Conservation (phyloP, 2,113 vertebrate species). For the Gyps fulvus region DNA sequence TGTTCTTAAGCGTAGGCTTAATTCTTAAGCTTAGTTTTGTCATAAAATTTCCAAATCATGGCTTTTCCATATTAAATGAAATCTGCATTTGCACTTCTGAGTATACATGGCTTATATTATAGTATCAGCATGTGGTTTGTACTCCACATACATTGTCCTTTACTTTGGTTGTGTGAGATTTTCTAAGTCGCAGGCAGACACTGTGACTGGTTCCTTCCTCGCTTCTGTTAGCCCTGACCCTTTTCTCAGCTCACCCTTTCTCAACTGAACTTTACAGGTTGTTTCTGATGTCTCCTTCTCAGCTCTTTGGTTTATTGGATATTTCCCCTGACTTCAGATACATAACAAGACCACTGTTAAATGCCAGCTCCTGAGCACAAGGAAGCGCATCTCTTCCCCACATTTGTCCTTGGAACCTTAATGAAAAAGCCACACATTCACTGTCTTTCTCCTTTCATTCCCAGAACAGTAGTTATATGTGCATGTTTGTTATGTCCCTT, state of each 20-base stretch:
- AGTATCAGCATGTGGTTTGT: neutral
- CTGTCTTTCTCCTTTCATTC: neutral
- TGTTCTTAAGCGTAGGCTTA: neutral
- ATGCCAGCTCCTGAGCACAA: neutral
- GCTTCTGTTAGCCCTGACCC: neutral
- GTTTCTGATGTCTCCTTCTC: neutral
- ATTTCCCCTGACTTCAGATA: neutral
- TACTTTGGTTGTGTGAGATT: slow-evolving; percentile 3
- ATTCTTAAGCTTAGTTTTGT: neutral
- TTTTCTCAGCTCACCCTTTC: neutral
- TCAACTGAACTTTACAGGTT: neutral
- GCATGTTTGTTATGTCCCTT: neutral
- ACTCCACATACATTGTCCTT: neutral
- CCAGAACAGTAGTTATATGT: neutral
- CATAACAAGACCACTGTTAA: neutral
- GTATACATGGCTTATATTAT: neutral
- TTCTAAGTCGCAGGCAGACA: slow-evolving; percentile 30
- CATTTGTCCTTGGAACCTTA: neutral
- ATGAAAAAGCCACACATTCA: neutral
- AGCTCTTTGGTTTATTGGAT: neutral
- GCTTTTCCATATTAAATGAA: neutral
- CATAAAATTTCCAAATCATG: neutral
- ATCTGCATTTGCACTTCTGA: neutral
- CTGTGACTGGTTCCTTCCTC: neutral
- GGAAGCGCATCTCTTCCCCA: neutral